These are phyloP conservation scores for Puffinus mauretanicus DNA, from an alignment of 2,113 vertebrate genomes.

Conservation along the genomic window DNA sequence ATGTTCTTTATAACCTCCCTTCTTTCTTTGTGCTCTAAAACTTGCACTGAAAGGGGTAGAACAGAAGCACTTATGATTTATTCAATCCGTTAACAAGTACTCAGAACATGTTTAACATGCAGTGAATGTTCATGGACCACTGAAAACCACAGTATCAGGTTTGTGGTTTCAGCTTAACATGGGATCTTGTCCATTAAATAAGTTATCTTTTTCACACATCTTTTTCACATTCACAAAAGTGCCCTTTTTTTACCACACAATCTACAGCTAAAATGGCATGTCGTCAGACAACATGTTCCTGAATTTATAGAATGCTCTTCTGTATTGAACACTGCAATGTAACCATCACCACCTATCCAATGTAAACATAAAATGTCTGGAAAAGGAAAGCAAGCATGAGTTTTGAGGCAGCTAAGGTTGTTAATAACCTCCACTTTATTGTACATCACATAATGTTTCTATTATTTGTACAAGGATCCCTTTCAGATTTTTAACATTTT, in stretches of 20 bases:
- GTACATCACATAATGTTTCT: accelerated
- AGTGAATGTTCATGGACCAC: neutral
- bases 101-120: neutral
- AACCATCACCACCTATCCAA: neutral
- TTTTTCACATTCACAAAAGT: neutral
- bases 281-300: neutral
- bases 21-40: neutral
- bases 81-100: neutral
- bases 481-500: neutral
- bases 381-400: neutral
- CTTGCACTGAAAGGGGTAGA: neutral
- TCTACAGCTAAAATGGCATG: neutral
- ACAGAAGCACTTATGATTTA: neutral
- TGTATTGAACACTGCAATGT: neutral
- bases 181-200: neutral
- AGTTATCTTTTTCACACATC: neutral
- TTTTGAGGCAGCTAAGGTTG: neutral
- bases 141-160: neutral
- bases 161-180: neutral
- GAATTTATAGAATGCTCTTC: neutral
- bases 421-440: neutral
- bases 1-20: neutral
- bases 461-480: neutral
- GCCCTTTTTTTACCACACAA: neutral
- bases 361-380: neutral